Base-by-base conservation (phyloP, 1,140 invertebrate species). In the Eueides isabella region DNA sequence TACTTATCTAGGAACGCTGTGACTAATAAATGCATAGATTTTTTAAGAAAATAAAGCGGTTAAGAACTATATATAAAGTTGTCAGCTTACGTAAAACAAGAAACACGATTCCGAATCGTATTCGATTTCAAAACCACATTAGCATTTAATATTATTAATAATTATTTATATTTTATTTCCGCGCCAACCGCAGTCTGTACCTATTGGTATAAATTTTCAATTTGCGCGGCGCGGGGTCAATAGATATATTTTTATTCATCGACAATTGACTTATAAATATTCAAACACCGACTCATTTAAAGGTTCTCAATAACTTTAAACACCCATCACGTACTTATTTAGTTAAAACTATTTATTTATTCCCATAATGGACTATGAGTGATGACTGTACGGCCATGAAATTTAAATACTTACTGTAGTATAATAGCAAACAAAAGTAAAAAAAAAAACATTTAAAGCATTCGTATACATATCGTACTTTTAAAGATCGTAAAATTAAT, bases 261-360 rank as follows among this genome's bases (percentile, higher is more conserved):
- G 41, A 44, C 41, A 44, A 23, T n/a, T 44, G 5, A 44, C n/a
- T 55, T 4, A 55, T 55, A 55, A 55, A 55, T 55, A 55, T 55
- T 55, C 48, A 55, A 55, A 55, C 26, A 26, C 4, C 23, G 23
- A 26, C 19, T 55, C 23, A 55, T 55, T 55, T 23, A 26, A 7
- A 5, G 11, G 48, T 23, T 19, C 2, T 55, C 23, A 0, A 55
- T 26, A 11, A 26, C 12, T 55, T 55, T 4, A 23, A 26, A 55
- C 19, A 23, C 48, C 11, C 48, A 23, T 55, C 48, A 55, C 48
- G 48, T 26, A 48, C n/a, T 26, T 26, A 55, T 55, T 55, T 26
- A 55, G 1, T 55, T 26, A 55, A 44, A 55, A 55, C 26, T 55
- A 55, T 55, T 55, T 55, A 55, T 55, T 55, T 55, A 55, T 55